These are phyloP conservation scores for Anguilla rostrata DNA, from an alignment of 2,113 vertebrate species.

Conservation along the genomic window DNA sequence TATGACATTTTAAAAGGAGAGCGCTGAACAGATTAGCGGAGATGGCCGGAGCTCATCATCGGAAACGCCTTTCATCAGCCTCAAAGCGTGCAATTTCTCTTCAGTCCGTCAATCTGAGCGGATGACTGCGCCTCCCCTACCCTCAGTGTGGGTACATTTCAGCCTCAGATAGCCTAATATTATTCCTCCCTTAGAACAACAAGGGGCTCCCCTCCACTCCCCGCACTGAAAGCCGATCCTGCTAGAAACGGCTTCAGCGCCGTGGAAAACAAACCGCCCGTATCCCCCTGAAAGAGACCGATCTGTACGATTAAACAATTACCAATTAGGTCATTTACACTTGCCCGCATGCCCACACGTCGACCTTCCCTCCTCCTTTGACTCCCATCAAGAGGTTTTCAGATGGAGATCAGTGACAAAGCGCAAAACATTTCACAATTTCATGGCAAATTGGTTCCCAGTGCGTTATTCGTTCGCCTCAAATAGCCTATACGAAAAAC, in stretches of 20 bases:
- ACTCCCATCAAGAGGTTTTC: not conserved
- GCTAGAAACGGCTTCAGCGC: not conserved
- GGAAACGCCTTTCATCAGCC: slow-evolving; percentile 13
- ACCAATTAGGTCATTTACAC: not conserved
- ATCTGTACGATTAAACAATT: slow-evolving; percentile 25
- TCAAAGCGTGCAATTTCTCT: not conserved
- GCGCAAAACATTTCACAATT: slow-evolving; percentile 4
- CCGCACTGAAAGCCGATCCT: slow-evolving; percentile 12
- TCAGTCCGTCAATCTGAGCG: slow-evolving; percentile 1
- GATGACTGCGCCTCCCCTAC: slow-evolving; percentile 6
- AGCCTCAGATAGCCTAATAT: slow-evolving; percentile 19
- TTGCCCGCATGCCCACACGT: not conserved
- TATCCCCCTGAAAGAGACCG: not conserved
- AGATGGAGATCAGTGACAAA: not conserved
- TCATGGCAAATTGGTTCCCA: slow-evolving; percentile 14
- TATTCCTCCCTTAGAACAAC: slow-evolving; percentile 22
- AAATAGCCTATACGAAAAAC: not conserved
- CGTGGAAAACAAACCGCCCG: not conserved
- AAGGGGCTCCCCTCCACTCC: not conserved
- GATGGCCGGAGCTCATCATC: not conserved
- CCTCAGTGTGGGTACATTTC: slow-evolving; percentile 27
- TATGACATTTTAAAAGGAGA: slow-evolving; percentile 17
- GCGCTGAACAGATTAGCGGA: slow-evolving; percentile 10
- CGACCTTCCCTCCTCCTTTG: not conserved
- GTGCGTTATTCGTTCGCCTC: not conserved